These are phyloP conservation scores for Chydorus sphaericus DNA, from an alignment of 2,888 invertebrate species.

Conservation along the genomic window DNA sequence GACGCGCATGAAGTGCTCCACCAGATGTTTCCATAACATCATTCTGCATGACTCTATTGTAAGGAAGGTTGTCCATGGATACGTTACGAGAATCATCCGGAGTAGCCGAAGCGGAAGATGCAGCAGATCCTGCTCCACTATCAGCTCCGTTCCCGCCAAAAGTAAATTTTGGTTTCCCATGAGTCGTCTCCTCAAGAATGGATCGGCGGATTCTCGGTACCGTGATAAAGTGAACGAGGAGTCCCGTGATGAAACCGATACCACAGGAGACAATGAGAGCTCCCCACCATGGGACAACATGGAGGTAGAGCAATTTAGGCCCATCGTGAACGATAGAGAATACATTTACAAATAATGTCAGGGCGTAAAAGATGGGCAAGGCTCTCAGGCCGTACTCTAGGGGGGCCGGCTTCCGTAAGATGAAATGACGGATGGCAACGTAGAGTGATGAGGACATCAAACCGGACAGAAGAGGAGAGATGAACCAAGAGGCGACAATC, in stretches of 20 bases:
- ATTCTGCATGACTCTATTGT: background rate
- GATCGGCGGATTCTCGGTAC: constrained; percentile 64
- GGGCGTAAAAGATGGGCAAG: constrained; percentile 83
- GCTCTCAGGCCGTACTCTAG: constrained; percentile 66
- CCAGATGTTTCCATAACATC: background rate
- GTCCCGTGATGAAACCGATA: constrained; percentile 50
- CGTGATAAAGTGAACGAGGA: constrained; percentile 55
- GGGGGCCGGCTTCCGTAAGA: constrained; percentile 60
- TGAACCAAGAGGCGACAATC: constrained; percentile 90
- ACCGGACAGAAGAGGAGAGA: constrained; percentile 88
- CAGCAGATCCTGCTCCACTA: constrained; percentile 34
- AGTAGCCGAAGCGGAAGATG: constrained; percentile 44
- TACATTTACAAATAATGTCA: constrained; percentile 80
- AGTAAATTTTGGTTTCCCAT: background rate
- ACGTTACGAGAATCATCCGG: constrained; percentile 43
- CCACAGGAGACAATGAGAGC: constrained; percentile 51
- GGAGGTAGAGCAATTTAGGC: constrained; percentile 73
- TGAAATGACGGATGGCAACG: constrained; percentile 60
- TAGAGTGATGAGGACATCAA: constrained; percentile 67
- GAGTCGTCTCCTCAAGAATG: constrained; percentile 37
- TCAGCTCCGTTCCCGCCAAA: too few relatives aligned
- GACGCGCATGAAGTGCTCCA: background rate
- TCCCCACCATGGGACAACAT: constrained; percentile 74
- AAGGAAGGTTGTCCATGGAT: constrained; percentile 37
- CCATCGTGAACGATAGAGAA: constrained; percentile 90